Evolutionary conservation across 2,888 invertebrate genomes (phyloP), one percentile per base, ranked within the genome.

Genomic region (Lasioglossum figueresi): DNA sequence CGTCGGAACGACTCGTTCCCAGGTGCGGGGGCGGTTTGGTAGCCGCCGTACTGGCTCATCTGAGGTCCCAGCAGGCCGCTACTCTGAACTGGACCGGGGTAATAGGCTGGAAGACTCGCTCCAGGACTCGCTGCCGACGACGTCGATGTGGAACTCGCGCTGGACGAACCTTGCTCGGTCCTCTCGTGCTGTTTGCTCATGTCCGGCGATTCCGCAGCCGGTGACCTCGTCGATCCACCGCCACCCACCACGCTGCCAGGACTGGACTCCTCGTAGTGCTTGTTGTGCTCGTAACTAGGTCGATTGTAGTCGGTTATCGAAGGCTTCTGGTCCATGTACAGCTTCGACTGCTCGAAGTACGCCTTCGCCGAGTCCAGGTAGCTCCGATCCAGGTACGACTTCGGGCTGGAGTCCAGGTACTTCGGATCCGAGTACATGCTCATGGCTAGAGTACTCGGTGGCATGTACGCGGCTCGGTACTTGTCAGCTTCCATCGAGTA

Each of bases 401-500:
- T 96, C 1, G 96, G 95, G 68, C 96, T 95, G 1, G 96, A 95
- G 93, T 96, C 96, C 93, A 96, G 95, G 94, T 96, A 96, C 92
- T 96, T 97, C 0, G 97, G 97, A 90, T 97, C 97, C 0, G 97
- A 96, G 93, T 97, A 97, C 97, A 97, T 97, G 83, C 97, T 96
- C 96, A 96, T 96, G 83, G 96, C 95, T n/a, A 96, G 94, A n/a
- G 96, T 96, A 66, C 96, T 96, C 3, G 96, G 96, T 2, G 96
- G 96, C 95, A 96, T 97, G 95, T 97, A 97, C 0, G 96, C 96
- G 37, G 97, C 96, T 79, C 97, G 96, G 94, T 97, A 97, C 91
- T 97, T 97, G 91, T 97, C 97, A 0, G 97, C 97, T 89, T 97
- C 97, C 95, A 97, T 96, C 16, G 97, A 97, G 94, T 97, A 97